Base-by-base conservation (phyloP, 2,113 vertebrate species). In the Pachycephala philippinensis region DNA sequence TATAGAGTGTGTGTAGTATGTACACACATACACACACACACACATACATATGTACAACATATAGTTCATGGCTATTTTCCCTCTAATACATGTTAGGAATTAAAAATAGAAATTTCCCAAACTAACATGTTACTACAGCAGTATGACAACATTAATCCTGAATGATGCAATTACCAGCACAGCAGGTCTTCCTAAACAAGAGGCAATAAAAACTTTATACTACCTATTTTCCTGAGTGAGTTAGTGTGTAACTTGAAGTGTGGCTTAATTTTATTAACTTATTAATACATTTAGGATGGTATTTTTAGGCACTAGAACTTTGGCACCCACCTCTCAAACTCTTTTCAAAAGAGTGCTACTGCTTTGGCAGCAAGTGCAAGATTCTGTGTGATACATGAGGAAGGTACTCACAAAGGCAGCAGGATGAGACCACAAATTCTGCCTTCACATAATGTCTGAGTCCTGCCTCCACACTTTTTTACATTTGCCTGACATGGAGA, bases 231-330 rank as follows among this genome's bases (percentile, higher is more conserved):
- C 44, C 59, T 83, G 22, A 45, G 47, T 45, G 60, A 93, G 78
- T 82, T 71, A 78, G 6, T 14, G 19, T 23, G 40, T 26, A 50
- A 82, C 39, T 57, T 81, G 31, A 87, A 71, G 50, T 8, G 17
- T 13, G 15, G 40, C 84, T 64, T 76, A 71, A 61, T 91, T 97
- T 93, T 76, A 77, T 71, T 80, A 72, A 87, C 13, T 81, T 63
- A 49, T 30, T 42, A 64, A 77, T 87, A 53, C 19, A 63, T 54
- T 60, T 78, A 89, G 45, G 26, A 17, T 64, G 18, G 15, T 45
- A 39, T 13, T 90, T 92, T 90, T 24, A 81, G 86, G 68, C 35
- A 42, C 21, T 50, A 65, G 54, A 47, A 74, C 40, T 88, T 70
- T 40, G 59, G 37, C 30, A 77, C 2, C 11, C 49, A 56, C 20